Conservation (phyloP, 1,140 invertebrate genomes). For the Panulirus ornatus region DNA sequence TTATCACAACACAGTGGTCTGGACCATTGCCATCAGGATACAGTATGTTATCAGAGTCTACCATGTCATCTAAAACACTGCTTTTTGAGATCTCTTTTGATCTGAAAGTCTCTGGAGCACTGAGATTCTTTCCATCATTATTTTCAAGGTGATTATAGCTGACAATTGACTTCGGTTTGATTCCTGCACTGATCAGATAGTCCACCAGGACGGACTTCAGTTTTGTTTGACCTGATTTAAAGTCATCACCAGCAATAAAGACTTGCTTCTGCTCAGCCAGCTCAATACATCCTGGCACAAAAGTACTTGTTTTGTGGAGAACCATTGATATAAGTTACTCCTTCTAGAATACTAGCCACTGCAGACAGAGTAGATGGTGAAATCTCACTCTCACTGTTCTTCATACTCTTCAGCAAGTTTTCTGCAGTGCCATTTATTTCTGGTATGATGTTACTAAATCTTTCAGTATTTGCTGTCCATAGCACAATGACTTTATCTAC, state of each 20-base stretch:
- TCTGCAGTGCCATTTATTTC: conserved; percentile 93
- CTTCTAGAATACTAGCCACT: conserved; percentile 92
- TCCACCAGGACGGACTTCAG: conserved; percentile 97
- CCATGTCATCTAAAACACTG: conserved; percentile 97
- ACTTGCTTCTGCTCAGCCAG: conserved; percentile 88
- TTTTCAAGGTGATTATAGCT: conserved; percentile 99
- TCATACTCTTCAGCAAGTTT: conserved; percentile 88
- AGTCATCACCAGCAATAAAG: conserved; percentile 95
- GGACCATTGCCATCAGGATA: conserved; percentile 90
- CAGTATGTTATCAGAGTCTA: conserved; percentile 90
- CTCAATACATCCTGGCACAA: conserved; percentile 93
- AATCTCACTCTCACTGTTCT: conserved; percentile 88
- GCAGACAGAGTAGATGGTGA: conserved; percentile 97
- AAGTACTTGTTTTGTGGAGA: conserved; percentile 98
- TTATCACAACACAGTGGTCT: conserved; percentile 96
- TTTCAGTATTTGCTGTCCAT: conserved; percentile 98
- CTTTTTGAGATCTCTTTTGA: conserved; percentile 91
- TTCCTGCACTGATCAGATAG: conserved; percentile 93
- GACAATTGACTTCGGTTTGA: conserved; percentile 97
- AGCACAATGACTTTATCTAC: conserved; percentile 91
- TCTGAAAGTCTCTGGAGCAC: conserved; percentile 92
- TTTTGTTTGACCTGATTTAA: conserved; percentile 98
- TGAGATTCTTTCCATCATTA: conserved; percentile 98
- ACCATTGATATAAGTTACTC: conserved; percentile 94
- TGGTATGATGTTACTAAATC: conserved; percentile 87